Base-by-base conservation (phyloP, 2,888 invertebrate genomes). In the Eupithecia centaureata region DNA sequence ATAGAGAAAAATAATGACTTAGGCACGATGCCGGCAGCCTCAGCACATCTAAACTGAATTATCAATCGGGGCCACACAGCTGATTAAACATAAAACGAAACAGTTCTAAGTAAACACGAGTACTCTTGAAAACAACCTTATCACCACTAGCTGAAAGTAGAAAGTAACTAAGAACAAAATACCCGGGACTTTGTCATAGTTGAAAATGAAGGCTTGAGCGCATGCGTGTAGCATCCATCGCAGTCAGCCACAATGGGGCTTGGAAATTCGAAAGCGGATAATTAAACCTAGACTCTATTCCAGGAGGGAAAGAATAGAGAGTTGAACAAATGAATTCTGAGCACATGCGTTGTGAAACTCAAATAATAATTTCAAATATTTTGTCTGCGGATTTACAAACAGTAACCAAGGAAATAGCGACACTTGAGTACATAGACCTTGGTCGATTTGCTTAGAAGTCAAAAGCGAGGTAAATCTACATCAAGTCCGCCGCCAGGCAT, bases 21-120 rank as follows among this genome's bases (percentile, higher is more conserved):
- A 84, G 83, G 82, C 75, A 78, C 77, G 73, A 75, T 79, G 81
- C 84, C 89, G 87, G 89, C 84, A 84, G 86, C 79, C 85, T 83
- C 79, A 79, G 78, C 76, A 78, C 79, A 30, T 72, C 80, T 88
- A 89, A 47, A 92, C 91, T 91, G 84, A 91, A 91, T 91, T 92
- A 92, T 88, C 89, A 89, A 90, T 87, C 84, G 87, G 84, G 87
- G 85, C 75, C 85, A 83, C 82, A 87, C 92, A 93, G 92, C 92
- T 93, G 92, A 90, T 90, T 84, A 90, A 87, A 91, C 83, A 88
- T 76, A 82, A 76, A 80, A 78, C 76, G 84, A 86, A 81, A 89
- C 74, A 79, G 86, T 89, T 83, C 87, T 79, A 84, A 79, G 76
- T 73, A 64, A 65, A 70, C 69, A 69, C 73, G 70, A 71, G 70